Conservation (phyloP, 2,888 invertebrate genomes). For the Coelopa pilipes region DNA sequence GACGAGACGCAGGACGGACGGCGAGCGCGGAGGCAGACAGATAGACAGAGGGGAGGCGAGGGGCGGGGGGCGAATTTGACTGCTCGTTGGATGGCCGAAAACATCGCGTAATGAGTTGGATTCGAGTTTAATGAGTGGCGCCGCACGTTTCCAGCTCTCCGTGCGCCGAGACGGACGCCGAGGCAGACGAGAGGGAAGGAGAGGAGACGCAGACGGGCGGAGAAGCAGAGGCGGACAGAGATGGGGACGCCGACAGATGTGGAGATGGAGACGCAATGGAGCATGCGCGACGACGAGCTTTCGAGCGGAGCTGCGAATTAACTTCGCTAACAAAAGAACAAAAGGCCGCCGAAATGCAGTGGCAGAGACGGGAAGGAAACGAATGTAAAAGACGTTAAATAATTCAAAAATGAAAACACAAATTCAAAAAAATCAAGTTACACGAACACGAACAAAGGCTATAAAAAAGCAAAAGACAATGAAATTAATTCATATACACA, state of each 20-base stretch:
- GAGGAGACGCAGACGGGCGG: neutral
- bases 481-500: neutral
- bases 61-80: neutral
- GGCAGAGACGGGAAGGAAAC: too few species aligned
- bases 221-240: neutral
- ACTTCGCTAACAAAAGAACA: too few species aligned
- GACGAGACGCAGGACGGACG: too few species aligned
- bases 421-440: neutral
- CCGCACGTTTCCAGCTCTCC: neutral
- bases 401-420: neutral
- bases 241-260: neutral
- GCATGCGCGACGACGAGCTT: neutral
- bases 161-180: neutral
- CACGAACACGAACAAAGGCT: neutral
- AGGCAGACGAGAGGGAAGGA: neutral
- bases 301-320: too few species aligned
- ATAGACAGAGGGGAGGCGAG: constrained; percentile 24
- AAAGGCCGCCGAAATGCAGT: too few species aligned
- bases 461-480: neutral
- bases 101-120: neutral
- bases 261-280: neutral
- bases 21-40: neutral
- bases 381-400: neutral
- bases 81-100: neutral
- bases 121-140: neutral